A percentile compares a stretch with the other conserved stretches of the same genome.
These are phyloP conservation scores for Varecia variegata DNA, from an alignment of 2,797 vertebrate genomes.

Conservation along the genomic window DNA sequence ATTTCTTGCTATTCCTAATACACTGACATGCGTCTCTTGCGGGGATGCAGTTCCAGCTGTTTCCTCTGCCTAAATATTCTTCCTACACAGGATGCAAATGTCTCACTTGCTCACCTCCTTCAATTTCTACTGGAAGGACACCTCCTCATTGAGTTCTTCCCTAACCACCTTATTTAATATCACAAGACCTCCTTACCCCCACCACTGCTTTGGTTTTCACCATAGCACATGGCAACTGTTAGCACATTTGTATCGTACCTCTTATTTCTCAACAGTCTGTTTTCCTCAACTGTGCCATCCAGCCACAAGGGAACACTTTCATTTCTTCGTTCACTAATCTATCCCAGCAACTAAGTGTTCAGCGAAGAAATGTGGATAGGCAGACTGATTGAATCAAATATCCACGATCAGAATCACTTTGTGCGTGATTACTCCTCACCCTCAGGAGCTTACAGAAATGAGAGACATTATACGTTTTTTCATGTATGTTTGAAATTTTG, in stretches of 20 bases:
- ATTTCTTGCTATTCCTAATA: not conserved
- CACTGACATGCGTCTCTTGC: rapidly evolving
- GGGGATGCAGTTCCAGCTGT: not conserved
- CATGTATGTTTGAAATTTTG: not conserved
- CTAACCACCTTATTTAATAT: not conserved
- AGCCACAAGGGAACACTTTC: not conserved
- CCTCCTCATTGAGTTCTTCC: not conserved
- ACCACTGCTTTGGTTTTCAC: not conserved
- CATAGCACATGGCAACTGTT: not conserved
- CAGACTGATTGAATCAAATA: not conserved
- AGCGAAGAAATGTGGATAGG: not conserved
- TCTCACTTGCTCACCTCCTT: not conserved
- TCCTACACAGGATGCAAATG: not conserved
- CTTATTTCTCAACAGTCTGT: not conserved
- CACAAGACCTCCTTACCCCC: not conserved
- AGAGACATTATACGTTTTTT: not conserved
- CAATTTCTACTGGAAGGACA: not conserved
- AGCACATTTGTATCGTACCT: not conserved
- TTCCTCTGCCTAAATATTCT: not conserved
- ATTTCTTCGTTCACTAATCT: not conserved
- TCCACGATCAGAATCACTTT: not conserved
- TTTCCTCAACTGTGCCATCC: not conserved
- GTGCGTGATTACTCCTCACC: not conserved
- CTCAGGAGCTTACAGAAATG: not conserved
- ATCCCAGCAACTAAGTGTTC: not conserved